Conservation (phyloP, 2,888 invertebrate genomes). For the Spodoptera picta region DNA sequence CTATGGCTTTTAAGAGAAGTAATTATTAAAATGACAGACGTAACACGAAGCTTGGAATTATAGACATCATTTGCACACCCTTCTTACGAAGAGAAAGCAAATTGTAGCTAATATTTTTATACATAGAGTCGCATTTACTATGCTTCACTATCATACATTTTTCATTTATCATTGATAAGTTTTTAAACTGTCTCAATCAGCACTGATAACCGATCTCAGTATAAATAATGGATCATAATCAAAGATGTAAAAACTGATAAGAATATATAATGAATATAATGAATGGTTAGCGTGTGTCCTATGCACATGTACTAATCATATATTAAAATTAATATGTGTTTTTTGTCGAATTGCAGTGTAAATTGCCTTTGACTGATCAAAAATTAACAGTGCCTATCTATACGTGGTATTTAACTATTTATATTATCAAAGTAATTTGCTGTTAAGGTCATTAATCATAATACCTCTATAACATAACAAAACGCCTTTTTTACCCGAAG, state of each 20-base stretch:
- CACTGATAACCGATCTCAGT: conserved; percentile 20
- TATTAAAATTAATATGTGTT: conserved; percentile 29
- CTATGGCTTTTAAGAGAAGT: too few species aligned
- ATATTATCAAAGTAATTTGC: too few species aligned
- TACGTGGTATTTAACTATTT: too few species aligned
- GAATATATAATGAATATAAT: conserved; percentile 58
- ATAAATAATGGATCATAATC: conserved; percentile 32
- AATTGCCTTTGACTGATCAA: conserved; percentile 8
- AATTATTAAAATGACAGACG: too few species aligned
- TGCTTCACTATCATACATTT: background rate
- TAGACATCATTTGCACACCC: too few species aligned
- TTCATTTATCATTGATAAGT: background rate
- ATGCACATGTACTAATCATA: conserved; percentile 50
- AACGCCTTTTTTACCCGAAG: too few species aligned
- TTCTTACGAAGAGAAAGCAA: too few species aligned
- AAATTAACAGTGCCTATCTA: too few species aligned
- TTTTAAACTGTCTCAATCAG: conserved; percentile 9
- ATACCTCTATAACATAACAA: too few species aligned
- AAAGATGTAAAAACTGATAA: conserved; percentile 45
- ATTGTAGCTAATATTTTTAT: too few species aligned
- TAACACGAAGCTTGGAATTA: too few species aligned
- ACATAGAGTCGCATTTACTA: background rate
- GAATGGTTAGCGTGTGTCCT: conserved; percentile 63
- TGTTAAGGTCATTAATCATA: too few species aligned
- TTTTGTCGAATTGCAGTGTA: conserved; percentile 14